Base-by-base conservation (phyloP, 1,140 invertebrate genomes). In the Dysdera silvatica region DNA sequence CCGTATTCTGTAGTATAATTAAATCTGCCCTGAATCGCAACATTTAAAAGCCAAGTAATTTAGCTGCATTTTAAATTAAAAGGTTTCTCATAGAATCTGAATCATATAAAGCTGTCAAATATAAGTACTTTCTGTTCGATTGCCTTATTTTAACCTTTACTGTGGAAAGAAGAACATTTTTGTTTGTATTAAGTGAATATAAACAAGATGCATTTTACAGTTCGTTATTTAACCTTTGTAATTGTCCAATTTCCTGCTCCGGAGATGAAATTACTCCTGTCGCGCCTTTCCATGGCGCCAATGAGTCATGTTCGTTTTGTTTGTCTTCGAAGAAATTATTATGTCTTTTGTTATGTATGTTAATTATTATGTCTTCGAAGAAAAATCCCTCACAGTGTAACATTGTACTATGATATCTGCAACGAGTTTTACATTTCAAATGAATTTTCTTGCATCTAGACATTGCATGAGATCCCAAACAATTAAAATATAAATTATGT, bases 1-100 rank as follows among this genome's bases (percentile, higher is more conserved):
- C n/a, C 10, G n/a, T n/a, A n/a, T n/a, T n/a, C n/a, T n/a, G n/a
- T n/a, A n/a, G n/a, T n/a, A n/a, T 33, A 14, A 29, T 40, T 28
- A 58, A 41, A 24, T 47, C 23, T 43, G 26, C 24, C 26, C 56
- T 59, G 16, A 23, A 28, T 26, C 41, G 14, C 14, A 61, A 33
- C 16, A 28, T 26, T 33, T 68, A 49, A 5, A 68, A n/a, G 29
- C 61, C 43, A 2, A 4, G 6, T 45, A 45, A 45, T 20, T 45
- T 45, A 45, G 41, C 41, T 45, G 8, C n/a, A 6, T 45, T 23
- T 45, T 12, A n/a, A 45, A 23, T 45, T 45, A 3, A 20, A 7
- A 45, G n/a, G 24, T 45, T 45, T n/a, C n/a, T n/a, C n/a, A n/a
- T n/a, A n/a, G 41, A 45, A 16, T 18, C 41, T 45, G 41, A 45